These are phyloP conservation scores for Saccostrea cuccullata DNA, from an alignment of 1,140 invertebrate species.

Conservation along the genomic window DNA sequence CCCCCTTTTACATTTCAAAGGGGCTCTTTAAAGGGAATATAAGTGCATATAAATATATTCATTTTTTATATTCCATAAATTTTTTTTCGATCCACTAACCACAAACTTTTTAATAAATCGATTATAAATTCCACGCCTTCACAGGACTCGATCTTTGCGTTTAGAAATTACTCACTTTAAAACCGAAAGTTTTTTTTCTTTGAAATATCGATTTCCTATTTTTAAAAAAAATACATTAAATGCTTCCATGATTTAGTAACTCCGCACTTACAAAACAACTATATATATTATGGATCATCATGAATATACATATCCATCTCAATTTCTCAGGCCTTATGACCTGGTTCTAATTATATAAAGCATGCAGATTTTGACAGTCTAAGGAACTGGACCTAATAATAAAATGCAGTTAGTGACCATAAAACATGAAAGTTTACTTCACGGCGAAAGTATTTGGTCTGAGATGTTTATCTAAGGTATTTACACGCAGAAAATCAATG, in stretches of 20 bases:
- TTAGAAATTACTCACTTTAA: neutral
- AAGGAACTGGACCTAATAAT: neutral
- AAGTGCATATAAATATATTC: neutral
- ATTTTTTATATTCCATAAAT: neutral
- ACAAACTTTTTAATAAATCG: neutral
- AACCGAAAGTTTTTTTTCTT: neutral
- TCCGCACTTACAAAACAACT: neutral
- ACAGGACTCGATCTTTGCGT: neutral
- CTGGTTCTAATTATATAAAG: neutral
- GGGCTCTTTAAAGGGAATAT: neutral
- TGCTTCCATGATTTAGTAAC: neutral
- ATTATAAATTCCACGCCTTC: neutral
- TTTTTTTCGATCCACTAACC: neutral
- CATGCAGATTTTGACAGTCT: neutral
- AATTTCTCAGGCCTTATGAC: neutral
- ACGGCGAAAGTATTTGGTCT: constrained; percentile 27
- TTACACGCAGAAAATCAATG: constrained; percentile 34
- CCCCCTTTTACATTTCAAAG: constrained; percentile 6
- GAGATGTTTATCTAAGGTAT: constrained; percentile 36
- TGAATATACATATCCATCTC: neutral
- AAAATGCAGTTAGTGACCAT: constrained; percentile 22
- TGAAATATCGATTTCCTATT: neutral
- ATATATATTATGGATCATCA: neutral
- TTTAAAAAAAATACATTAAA: neutral
- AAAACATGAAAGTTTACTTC: constrained; percentile 17